These are phyloP conservation scores for Yponomeuta evonymella DNA, from an alignment of 2,888 invertebrate genomes.

Conservation along the genomic window DNA sequence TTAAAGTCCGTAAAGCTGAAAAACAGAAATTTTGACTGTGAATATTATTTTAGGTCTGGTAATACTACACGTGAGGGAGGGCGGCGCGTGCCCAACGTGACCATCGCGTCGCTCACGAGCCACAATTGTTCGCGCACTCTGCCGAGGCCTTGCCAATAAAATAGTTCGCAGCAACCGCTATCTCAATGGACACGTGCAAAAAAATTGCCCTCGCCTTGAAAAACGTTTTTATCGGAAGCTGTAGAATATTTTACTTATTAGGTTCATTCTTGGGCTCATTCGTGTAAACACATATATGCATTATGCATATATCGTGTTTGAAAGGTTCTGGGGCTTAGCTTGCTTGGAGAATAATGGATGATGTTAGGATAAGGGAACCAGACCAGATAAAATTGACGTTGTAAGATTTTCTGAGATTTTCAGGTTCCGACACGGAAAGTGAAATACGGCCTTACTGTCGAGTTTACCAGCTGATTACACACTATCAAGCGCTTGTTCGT, in stretches of 20 bases:
- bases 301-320: background rate
- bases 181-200: constrained; percentile 13
- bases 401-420: background rate
- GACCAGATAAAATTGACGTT: background rate
- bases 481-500: constrained; percentile 7
- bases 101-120: background rate
- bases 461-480: constrained; percentile 2
- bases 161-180: constrained; percentile 6
- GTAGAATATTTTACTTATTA: background rate
- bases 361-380: background rate
- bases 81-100: constrained; percentile 19
- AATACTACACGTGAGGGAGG: background rate
- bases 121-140: constrained; percentile 9
- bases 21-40: no score
- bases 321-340: background rate
- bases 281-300: background rate
- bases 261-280: background rate
- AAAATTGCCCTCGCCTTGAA: constrained; percentile 6
- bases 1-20: no score
- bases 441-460: background rate
- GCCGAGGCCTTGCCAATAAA: constrained; percentile 8
- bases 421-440: background rate
- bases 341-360: background rate
- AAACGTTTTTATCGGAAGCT: background rate
- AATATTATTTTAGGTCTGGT: no score